Percentiles rank a stretch among this genome's conserved stretches.
phyloP scores from a whole-genome alignment of 1,140 invertebrate species.

The Parapsyche elsis region DNA sequence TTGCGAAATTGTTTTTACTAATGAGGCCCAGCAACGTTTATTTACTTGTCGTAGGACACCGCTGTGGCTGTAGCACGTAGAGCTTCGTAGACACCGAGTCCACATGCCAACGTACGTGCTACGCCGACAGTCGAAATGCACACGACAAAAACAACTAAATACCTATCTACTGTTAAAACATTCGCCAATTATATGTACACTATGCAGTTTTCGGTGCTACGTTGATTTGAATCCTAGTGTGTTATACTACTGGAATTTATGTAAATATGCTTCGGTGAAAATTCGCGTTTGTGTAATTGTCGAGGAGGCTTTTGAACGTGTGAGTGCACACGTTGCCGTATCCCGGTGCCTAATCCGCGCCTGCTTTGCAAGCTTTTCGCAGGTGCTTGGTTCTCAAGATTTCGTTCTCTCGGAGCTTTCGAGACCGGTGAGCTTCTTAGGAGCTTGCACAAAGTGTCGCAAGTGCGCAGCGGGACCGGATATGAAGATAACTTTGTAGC shows the following conservation, averaged over 20 bases:
- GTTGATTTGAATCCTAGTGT: too few relatives aligned
- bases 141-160: background rate
- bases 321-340: too few relatives aligned
- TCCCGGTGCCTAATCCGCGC: background rate
- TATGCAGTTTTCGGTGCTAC: too few relatives aligned
- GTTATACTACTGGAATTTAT: too few relatives aligned
- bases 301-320: too few relatives aligned
- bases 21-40: conserved; percentile 24
- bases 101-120: conserved; percentile 7
- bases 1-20: conserved; percentile 35
- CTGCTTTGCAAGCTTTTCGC: background rate
- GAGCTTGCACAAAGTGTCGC: conserved; percentile 30
- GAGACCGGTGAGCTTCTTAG: background rate
- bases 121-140: background rate
- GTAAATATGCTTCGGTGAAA: too few relatives aligned
- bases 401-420: background rate
- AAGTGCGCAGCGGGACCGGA: conserved; percentile 19
- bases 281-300: too few relatives aligned
- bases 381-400: conserved; percentile 16
- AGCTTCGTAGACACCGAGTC: background rate
- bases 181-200: too few relatives aligned
- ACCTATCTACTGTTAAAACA: background rate
- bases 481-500: conserved; percentile 37
- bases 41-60: conserved; percentile 19
- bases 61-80: background rate